These are phyloP conservation scores for Tamias sibiricus DNA, from an alignment of 2,113 vertebrate species.

Conservation along the genomic window DNA sequence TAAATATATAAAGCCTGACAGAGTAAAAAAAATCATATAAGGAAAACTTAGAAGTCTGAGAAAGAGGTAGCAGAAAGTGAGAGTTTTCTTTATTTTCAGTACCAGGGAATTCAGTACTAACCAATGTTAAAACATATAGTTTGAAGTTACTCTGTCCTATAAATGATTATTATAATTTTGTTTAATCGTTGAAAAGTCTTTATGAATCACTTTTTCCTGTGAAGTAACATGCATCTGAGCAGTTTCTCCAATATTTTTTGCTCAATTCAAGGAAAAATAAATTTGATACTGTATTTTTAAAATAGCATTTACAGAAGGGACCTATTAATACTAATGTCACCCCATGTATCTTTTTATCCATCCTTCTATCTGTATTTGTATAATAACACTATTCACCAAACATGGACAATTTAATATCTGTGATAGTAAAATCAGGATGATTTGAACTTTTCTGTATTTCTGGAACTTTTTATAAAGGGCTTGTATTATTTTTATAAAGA, in stretches of 20 bases:
- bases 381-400: background rate
- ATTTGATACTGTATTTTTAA: background rate
- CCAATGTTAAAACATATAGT: background rate
- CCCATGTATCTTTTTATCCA: background rate
- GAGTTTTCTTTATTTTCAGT: background rate
- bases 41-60: background rate
- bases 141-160: background rate
- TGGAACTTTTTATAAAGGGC: background rate
- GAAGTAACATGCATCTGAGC: background rate
- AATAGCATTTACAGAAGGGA: background rate
- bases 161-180: constrained; percentile 14
- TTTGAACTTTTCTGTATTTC: constrained; percentile 1
- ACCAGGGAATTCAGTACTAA: background rate
- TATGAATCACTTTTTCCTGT: background rate
- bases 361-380: background rate
- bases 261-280: constrained; percentile 25
- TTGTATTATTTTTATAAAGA: constrained; percentile 37
- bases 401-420: background rate
- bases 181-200: constrained; percentile 32
- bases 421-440: constrained; percentile 33
- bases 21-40: background rate
- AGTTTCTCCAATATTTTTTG: constrained; percentile 19
- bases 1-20: background rate
- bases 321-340: background rate
- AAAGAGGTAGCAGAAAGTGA: background rate